Conservation (phyloP, 2,888 invertebrate genomes). For the Euzetes globulus region DNA sequence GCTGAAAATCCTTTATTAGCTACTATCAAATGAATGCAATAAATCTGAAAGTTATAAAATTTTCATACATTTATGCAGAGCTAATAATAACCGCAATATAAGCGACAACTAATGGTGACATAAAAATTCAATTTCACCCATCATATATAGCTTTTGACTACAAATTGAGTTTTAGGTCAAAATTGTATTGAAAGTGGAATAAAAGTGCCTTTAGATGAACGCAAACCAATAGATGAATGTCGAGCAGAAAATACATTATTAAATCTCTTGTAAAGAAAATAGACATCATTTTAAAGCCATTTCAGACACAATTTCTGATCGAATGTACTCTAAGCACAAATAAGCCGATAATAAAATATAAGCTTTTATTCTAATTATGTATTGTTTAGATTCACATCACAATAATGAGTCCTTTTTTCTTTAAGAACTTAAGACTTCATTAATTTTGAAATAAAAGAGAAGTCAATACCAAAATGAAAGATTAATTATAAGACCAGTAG, state of each 20-base stretch:
- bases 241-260: not conserved
- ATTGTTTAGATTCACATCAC: too few species aligned
- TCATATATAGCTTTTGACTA: not conserved
- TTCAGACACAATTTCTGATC: too few species aligned
- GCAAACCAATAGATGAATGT: not conserved
- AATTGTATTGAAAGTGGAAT: not conserved
- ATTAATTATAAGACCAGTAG: too few species aligned
- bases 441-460: too few species aligned
- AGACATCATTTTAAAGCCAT: too few species aligned
- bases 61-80: not conserved
- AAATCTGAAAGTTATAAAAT: not conserved
- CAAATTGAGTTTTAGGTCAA: not conserved
- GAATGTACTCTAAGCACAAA: too few species aligned
- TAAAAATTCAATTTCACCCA: not conserved
- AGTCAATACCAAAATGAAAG: too few species aligned
- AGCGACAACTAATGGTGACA: not conserved
- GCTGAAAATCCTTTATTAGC: not conserved
- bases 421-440: too few species aligned
- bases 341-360: too few species aligned
- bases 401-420: too few species aligned
- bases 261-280: not conserved
- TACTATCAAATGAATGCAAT: not conserved
- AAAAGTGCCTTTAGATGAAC: not conserved
- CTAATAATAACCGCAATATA: not conserved
- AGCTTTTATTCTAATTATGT: too few species aligned